Percentiles rank a stretch among this genome's conserved stretches.
These are phyloP conservation scores for Aphelinus atriplicis DNA, from an alignment of 1,140 invertebrate genomes.

Conservation along the genomic window DNA sequence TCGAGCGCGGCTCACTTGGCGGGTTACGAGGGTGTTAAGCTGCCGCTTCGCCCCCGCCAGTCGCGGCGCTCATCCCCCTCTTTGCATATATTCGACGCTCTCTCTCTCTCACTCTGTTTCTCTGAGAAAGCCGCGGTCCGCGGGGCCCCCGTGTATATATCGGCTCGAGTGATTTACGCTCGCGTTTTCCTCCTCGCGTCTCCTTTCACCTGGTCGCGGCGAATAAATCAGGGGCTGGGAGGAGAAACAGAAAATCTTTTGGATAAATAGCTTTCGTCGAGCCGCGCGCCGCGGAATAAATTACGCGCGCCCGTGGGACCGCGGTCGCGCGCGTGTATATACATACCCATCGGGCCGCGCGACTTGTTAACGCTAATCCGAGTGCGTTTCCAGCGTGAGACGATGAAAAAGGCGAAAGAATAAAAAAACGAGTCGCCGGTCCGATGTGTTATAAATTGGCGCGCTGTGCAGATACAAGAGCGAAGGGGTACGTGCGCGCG, in stretches of 20 bases:
- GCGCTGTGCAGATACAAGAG: not conserved
- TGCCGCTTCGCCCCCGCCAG: conserved; percentile 45
- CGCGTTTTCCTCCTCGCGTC: not conserved
- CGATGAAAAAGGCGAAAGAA: not conserved
- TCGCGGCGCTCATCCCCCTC: conserved; percentile 20
- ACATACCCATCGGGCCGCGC: not conserved
- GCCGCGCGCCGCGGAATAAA: conserved; percentile 27
- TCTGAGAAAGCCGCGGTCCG: too few relatives aligned
- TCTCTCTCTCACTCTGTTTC: not conserved
- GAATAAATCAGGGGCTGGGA: not conserved
- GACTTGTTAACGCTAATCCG: not conserved
- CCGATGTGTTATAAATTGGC: not conserved
- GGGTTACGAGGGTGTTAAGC: conserved; percentile 54
- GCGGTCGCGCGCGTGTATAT: too few relatives aligned
- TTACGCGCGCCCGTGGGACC: conserved; percentile 29
- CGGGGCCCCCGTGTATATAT: too few relatives aligned
- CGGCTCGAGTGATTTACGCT: too few relatives aligned
- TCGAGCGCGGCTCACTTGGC: conserved; percentile 43
- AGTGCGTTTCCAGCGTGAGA: not conserved
- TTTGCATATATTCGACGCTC: not conserved
- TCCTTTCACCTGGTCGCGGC: not conserved
- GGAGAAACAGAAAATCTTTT: conserved; percentile 8
- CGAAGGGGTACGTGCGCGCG: not conserved
- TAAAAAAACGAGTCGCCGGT: conserved; percentile 8
- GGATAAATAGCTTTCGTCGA: conserved; percentile 9